These are phyloP conservation scores for Porites rus DNA, from an alignment of 92 coral and sea anemone species.

Conservation along the genomic window DNA sequence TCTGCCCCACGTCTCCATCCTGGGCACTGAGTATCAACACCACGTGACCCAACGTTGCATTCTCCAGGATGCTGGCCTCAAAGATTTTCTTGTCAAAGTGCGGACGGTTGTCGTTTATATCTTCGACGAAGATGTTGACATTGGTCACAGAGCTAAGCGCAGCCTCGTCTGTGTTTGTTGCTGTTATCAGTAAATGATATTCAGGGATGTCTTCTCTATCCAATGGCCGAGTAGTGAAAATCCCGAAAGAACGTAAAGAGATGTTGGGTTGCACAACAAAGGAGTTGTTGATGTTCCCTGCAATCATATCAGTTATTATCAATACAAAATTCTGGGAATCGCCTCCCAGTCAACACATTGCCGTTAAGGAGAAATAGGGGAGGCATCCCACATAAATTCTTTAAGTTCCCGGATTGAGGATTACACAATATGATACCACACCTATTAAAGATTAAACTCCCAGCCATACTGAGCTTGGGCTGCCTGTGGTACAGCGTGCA, in stretches of 20 bases:
- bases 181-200: slow-evolving; percentile 31
- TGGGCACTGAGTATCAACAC: slow-evolving; percentile 31
- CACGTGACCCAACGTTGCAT: slow-evolving; percentile 52
- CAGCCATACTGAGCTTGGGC: too few relatives aligned
- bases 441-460: too few relatives aligned
- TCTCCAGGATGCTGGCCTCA: slow-evolving; percentile 50
- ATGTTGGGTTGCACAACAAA: slow-evolving; percentile 49
- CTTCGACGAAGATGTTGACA: slow-evolving; percentile 49
- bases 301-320: not conserved
- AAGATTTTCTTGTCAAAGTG: slow-evolving; percentile 35
- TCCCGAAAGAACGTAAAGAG: slow-evolving; percentile 34
- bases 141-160: slow-evolving; percentile 43
- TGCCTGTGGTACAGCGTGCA: too few relatives aligned
- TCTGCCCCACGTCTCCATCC: slow-evolving; percentile 42
- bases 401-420: too few relatives aligned
- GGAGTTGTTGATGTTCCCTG: slow-evolving; percentile 52
- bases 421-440: too few relatives aligned
- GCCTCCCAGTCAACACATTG: too few relatives aligned
- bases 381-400: too few relatives aligned
- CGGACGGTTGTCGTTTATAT: slow-evolving; percentile 67
- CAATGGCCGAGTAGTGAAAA: slow-evolving; percentile 51
- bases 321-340: too few relatives aligned
- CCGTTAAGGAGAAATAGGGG: too few relatives aligned
- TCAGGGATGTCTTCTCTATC: slow-evolving; percentile 54
- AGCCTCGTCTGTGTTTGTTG: slow-evolving; percentile 52